Percentiles rank a stretch among this genome's conserved stretches.
Evolutionary conservation across 2,113 vertebrate species (phyloP).

Genomic region (Tympanuchus pallidicinctus): DNA sequence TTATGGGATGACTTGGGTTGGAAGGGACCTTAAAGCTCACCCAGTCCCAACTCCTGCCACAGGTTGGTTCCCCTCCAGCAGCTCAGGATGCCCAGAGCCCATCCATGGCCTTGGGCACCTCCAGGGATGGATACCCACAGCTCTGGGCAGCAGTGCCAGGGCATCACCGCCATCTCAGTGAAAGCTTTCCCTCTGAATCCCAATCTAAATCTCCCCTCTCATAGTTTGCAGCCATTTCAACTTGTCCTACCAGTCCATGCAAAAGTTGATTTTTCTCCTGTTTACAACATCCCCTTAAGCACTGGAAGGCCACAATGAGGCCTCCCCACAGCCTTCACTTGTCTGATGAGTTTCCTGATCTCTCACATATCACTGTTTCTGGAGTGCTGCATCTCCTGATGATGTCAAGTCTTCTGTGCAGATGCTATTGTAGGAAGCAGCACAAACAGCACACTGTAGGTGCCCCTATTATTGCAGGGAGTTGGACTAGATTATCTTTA

Average conservation of each 20-base stretch:
- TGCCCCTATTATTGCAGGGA: too few relatives aligned
- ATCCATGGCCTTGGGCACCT: not conserved
- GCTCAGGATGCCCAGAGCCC: not conserved
- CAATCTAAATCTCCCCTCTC: not conserved
- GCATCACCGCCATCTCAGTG: too few relatives aligned
- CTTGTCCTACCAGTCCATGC: too few relatives aligned
- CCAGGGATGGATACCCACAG: not conserved
- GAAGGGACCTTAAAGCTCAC: not conserved
- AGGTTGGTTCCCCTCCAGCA: too few relatives aligned
- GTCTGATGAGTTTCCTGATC: not conserved
- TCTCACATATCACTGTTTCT: not conserved
- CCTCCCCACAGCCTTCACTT: too few relatives aligned
- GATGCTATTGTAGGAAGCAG: not conserved
- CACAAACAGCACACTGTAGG: not conserved
- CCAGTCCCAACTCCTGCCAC: not conserved
- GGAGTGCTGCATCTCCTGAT: not conserved
- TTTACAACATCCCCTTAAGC: too few relatives aligned
- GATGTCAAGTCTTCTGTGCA: not conserved
- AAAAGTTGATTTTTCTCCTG: too few relatives aligned
- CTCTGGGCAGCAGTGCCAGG: too few relatives aligned
- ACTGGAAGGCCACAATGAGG: too few relatives aligned
- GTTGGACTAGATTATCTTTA: too few relatives aligned
- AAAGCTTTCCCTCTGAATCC: too few relatives aligned
- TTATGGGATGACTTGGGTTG: too few relatives aligned
- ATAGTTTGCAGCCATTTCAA: not conserved